These are phyloP conservation scores for Mesocricetus auratus DNA, from an alignment of 2,113 vertebrate species.

Conservation along the genomic window DNA sequence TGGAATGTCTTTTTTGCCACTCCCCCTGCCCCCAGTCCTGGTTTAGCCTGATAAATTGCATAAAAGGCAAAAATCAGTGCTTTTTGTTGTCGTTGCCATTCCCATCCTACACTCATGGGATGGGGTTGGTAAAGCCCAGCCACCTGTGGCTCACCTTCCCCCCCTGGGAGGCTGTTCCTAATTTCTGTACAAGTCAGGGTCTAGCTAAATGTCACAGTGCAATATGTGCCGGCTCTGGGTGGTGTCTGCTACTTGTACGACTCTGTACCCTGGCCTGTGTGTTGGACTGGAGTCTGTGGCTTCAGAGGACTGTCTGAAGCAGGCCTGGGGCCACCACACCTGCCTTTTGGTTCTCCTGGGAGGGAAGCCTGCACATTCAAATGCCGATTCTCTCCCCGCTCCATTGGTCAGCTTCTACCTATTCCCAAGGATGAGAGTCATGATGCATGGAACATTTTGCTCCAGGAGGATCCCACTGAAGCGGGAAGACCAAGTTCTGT, in stretches of 20 bases:
- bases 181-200: neutral
- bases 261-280: neutral
- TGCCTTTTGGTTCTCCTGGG: neutral
- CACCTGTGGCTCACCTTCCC: neutral
- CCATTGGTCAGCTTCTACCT: neutral
- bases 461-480: neutral
- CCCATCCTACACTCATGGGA: neutral
- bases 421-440: neutral
- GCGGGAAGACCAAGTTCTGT: neutral
- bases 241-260: neutral
- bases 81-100: neutral
- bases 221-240: neutral
- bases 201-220: neutral
- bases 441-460: neutral
- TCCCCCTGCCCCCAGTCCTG: neutral
- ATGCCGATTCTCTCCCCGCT: neutral
- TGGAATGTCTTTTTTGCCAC: neutral
- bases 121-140: neutral
- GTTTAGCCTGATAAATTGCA: conserved; percentile 9
- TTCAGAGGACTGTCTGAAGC: neutral
- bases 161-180: neutral
- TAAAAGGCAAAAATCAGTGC: neutral
- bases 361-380: neutral
- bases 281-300: neutral
- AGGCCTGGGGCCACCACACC: neutral